Conservation (phyloP, 2,113 vertebrate genomes). For the Otis tarda region DNA sequence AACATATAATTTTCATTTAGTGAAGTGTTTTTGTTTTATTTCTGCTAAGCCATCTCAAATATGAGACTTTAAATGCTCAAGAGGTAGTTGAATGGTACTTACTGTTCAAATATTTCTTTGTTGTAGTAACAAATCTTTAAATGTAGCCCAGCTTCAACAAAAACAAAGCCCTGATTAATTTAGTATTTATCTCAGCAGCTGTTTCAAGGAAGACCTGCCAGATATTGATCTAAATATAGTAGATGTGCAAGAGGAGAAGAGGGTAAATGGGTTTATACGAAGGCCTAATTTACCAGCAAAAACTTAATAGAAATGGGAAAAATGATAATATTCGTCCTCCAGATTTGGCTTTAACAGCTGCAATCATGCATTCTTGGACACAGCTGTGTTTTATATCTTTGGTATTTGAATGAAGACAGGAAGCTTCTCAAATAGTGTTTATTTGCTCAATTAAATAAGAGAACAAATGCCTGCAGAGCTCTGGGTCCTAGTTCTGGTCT, state of each 20-base stretch:
- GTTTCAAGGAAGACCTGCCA: slow-evolving; percentile 59
- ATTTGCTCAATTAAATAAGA: slow-evolving; percentile 46
- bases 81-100: slow-evolving; percentile 56
- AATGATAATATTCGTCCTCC: slow-evolving; percentile 15
- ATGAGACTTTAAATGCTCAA: slow-evolving; percentile 48
- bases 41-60: slow-evolving; percentile 48
- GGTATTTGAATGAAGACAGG: slow-evolving; percentile 40
- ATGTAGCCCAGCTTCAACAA: slow-evolving; percentile 31
- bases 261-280: slow-evolving; percentile 24
- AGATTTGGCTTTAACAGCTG: slow-evolving; percentile 47
- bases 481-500: background rate
- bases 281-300: slow-evolving; percentile 16
- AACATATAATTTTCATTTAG: slow-evolving; percentile 62
- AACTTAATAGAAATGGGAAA: slow-evolving; percentile 40
- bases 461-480: background rate
- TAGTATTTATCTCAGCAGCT: slow-evolving; percentile 65
- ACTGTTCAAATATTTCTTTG: slow-evolving; percentile 57
- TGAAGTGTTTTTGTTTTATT: slow-evolving; percentile 52
- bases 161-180: slow-evolving; percentile 45
- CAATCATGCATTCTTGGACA: slow-evolving; percentile 25
- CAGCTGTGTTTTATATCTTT: slow-evolving; percentile 61
- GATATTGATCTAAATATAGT: slow-evolving; percentile 27
- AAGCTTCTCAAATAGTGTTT: slow-evolving; percentile 50
- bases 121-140: slow-evolving; percentile 44
- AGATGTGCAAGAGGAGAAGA: background rate